Base-by-base conservation (phyloP, 2,113 vertebrate genomes). In the Sapayoa aenigma region DNA sequence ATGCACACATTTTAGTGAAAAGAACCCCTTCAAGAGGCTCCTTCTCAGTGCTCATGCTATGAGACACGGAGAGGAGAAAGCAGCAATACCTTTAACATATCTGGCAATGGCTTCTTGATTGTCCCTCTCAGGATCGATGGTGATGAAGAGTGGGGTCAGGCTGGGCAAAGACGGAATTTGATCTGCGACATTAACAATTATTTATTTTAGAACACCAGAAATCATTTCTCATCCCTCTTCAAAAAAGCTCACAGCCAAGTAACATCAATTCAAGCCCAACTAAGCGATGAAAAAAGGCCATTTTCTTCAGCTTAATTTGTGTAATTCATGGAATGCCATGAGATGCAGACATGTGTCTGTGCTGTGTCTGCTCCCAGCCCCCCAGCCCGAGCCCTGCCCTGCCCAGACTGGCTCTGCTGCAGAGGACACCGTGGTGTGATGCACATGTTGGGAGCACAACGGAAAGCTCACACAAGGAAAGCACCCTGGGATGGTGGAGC, bases 91-190 rank as follows among this genome's bases (percentile, higher is more conserved):
- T 99, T 99, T 99, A 56, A 99, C 98, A 19, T 99, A 99, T 24
- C 93, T 96, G 41, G 98, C 98, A 69, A 99, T 94, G 77, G 99
- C 99, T 96, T 99, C 98, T 52, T 98, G 80, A 1, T 92, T 98
- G 96, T 99, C 99, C 80, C 99, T 97, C 47, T 99, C 98, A 5
- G 99, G 99, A 93, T 99, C 99, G 37, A 99, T 99, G 72, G 99
- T 99, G 98, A 99, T 99, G 96, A 99, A 98, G 37, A 99, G 91
- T 0, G 99, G 99, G 7, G 98, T 99, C 95, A 99, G 91, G 89
- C 99, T 97, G 39, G 99, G 99, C 35, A 99, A 95, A 50, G 98
- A 97, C 33, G 98, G 96, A 87, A 99, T 99, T 52, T 66, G 86
- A 79, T 99, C 99, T 99, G 97, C 55, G 60, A 84, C 67, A 60